phyloP scores from a whole-genome alignment of 2,888 invertebrate genomes.

The Rotaria sp. region DNA sequence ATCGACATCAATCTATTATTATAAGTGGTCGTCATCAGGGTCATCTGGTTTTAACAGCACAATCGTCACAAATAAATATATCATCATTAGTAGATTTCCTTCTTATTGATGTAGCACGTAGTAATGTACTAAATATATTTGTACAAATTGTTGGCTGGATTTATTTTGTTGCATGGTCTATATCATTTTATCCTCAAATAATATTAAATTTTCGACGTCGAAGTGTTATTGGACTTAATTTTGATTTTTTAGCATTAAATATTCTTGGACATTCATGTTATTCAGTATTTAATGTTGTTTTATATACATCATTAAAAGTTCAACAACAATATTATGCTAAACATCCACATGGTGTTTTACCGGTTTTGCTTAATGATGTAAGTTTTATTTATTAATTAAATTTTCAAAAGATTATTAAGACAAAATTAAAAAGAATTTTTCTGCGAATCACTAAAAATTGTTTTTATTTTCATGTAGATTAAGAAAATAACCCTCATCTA shows the following conservation, averaged over 20 bases:
- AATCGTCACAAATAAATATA: background rate
- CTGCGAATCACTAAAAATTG: too few relatives aligned
- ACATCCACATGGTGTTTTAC: slow-evolving; percentile 39
- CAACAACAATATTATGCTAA: slow-evolving; percentile 29
- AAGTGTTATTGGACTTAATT: slow-evolving; percentile 39
- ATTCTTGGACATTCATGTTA: slow-evolving; percentile 39
- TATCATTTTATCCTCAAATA: slow-evolving; percentile 40
- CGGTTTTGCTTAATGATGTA: slow-evolving; percentile 39
- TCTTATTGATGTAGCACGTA: slow-evolving; percentile 32
- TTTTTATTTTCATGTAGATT: too few relatives aligned
- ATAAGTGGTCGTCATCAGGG: background rate
- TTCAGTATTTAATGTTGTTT: slow-evolving; percentile 39
- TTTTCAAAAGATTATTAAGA: too few relatives aligned
- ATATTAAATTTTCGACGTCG: slow-evolving; percentile 35
- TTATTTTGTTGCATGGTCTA: slow-evolving; percentile 39
- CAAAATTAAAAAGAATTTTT: too few relatives aligned
- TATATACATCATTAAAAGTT: slow-evolving; percentile 2
- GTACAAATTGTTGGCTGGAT: slow-evolving; percentile 39
- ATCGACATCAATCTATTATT: background rate
- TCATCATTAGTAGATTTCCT: background rate
- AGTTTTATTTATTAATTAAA: background rate
- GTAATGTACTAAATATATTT: slow-evolving; percentile 10
- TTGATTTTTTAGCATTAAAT: slow-evolving; percentile 36
- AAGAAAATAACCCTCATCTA: too few relatives aligned
- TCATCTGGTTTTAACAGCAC: background rate